Base-by-base conservation (phyloP, 2,113 vertebrate species). In the Tyrannus savana region DNA sequence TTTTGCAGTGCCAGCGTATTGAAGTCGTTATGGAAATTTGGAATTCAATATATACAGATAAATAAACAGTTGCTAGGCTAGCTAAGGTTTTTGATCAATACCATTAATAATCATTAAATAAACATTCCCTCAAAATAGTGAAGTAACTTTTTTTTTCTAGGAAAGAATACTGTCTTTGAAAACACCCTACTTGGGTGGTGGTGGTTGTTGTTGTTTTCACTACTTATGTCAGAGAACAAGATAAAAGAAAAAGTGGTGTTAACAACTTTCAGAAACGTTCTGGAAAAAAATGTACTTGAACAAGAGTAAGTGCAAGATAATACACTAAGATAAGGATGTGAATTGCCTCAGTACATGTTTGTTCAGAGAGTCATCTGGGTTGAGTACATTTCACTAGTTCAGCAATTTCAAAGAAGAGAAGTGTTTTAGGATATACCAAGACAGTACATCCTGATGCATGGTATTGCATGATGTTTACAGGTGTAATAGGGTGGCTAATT, bases 191-290 rank as follows among this genome's bases (percentile, higher is more conserved):
- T 50, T 39, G 19, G 2, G 31, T 14, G 9, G 12, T 1, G 0
- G 4, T 41, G 4, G 31, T 15, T 7, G 12, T 1, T 0, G 6
- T 35, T 21, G 19, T 19, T 13, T 39, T 4, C 3, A 9, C 6
- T 12, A 9, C 8, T 66, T 67, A 25, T 7, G 4, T 62, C 33
- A 56, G 21, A 49, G 31, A 31, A 55, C 10, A 84, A 62, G 6
- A 49, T 23, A 39, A 41, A 74, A 63, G 53, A 33, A 72, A 47
- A 82, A 66, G 19, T 3, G 1, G 3, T 41, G 10, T 44, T 50
- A 56, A 46, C 11, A 52, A 41, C 27, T 28, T 41, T 4, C 25
- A 75, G 10, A 85, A 89, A n/a, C 6, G 2, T 52, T 77, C 31
- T 42, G 10, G 33, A 83, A 91, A 47, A 28, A 22, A 1, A 12